Conservation (phyloP, 1,140 invertebrate species). For the Scylla paramamosain region DNA sequence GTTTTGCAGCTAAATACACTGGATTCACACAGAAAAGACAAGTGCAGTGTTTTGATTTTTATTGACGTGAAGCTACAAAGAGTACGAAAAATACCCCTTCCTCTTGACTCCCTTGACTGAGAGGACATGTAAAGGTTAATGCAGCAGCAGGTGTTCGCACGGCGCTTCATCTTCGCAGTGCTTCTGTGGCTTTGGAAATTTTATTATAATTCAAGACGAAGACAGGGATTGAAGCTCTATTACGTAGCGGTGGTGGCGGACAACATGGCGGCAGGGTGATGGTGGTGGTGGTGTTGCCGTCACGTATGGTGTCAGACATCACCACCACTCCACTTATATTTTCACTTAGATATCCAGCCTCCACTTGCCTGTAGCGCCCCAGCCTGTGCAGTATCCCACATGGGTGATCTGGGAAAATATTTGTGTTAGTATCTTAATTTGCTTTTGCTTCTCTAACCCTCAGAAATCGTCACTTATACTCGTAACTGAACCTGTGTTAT, state of each 20-base stretch:
- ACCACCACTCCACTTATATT: background rate
- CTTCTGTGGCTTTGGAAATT: background rate
- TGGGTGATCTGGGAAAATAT: conserved; percentile 72
- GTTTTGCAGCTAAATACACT: no score
- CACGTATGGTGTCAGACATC: background rate
- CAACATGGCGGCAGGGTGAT: background rate
- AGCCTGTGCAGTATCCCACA: conserved; percentile 75
- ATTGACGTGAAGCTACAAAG: background rate
- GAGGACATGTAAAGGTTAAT: background rate
- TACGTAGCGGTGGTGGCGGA: background rate
- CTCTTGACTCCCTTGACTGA: background rate
- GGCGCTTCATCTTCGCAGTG: background rate
- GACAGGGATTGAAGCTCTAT: background rate
- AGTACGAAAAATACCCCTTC: background rate
- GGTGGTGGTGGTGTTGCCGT: background rate
- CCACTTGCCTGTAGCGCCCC: conserved; percentile 76
- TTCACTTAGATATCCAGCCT: conserved; percentile 66
- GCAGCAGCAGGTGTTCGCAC: background rate
- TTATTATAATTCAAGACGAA: background rate
- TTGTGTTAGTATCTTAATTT: background rate
- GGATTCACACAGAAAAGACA: no score
- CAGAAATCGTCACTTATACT: background rate
- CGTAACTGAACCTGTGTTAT: background rate
- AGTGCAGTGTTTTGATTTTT: background rate
- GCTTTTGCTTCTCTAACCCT: no score